Evolutionary conservation across 2,888 invertebrate genomes (phyloP), one percentile per base, ranked within the genome.

Genomic region (Hypselothyrea guttata): DNA sequence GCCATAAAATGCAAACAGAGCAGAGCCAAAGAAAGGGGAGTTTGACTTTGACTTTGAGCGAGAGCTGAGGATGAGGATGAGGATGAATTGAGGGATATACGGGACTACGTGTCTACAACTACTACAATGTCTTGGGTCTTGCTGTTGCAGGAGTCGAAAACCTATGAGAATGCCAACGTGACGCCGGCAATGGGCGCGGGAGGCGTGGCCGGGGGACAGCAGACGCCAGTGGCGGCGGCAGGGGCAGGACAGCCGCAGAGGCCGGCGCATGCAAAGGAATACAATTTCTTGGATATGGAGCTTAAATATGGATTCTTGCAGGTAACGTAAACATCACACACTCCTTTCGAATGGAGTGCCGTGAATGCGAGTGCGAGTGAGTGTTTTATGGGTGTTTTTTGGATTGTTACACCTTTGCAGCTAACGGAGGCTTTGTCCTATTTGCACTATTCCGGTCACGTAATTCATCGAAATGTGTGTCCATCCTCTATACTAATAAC

Each of bases 391-490:
- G 38, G 37, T 34, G 11, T 51, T 40, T 13, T 9, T 22, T 18
- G 27, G 38, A 44, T 54, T 57, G 46, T 38, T 42, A 16, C 12
- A 7, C 37, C 11, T 30, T 54, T 45, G 27, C 92, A 98, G 98
- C 94, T 98, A 79, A 96, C 97, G 52, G 98, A 99, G 88, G 98
- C 97, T 5, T 92, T 99, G 68, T 93, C 96, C 68, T 98, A 95
- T 90, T 92, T 99, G 68, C 98, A 99, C 91, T 95, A 96, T 91
- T 94, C 94, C 31, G 94, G 94, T 74, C 95, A 95, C 90, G 93
- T 96, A 85, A 92, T 98, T 69, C 99, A 99, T 90, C 94, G 97
- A 84, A 99, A 99, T 91, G 94, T 99, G 38, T 98, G 96, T 88
- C 98, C 98, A 1, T 94, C 95, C 75, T 96, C 96, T 77, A 95